Evolutionary conservation across 2,113 vertebrate genomes (phyloP).

Genomic region (Columba livia): DNA sequence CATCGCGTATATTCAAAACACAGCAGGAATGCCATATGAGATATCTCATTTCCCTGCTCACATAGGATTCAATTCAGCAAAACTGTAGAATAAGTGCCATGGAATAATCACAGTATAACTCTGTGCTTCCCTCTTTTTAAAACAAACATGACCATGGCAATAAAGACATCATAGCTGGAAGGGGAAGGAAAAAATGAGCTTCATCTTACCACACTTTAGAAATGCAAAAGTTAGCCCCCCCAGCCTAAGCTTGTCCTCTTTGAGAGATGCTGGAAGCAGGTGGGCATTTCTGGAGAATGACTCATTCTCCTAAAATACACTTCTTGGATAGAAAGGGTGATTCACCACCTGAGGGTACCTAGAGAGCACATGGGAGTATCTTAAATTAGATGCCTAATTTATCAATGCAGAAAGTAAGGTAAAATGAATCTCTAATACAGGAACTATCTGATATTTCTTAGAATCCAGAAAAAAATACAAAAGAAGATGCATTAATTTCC

Average conservation of each 20-base stretch:
- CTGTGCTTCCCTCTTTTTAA: background rate
- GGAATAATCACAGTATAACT: background rate
- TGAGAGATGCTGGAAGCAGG: background rate
- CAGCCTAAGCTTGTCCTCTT: background rate
- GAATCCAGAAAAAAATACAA: background rate
- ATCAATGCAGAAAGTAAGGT: background rate
- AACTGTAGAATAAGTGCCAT: background rate
- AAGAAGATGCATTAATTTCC: background rate
- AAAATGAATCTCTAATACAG: background rate
- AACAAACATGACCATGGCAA: background rate
- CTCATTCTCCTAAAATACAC: background rate
- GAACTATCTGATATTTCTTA: background rate
- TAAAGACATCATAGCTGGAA: background rate
- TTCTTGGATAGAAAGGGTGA: conserved; percentile 42
- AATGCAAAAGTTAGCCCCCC: background rate
- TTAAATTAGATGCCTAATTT: background rate
- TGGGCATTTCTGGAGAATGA: conserved; percentile 4
- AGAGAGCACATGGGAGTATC: background rate
- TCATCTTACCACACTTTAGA: background rate
- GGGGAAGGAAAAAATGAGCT: background rate
- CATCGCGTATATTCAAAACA: background rate
- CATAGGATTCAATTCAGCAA: background rate
- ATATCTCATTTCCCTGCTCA: background rate
- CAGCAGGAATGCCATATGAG: background rate
- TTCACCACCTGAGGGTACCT: conserved; percentile 5